Evolutionary conservation across 2,113 vertebrate genomes (phyloP).

Genomic region (Poecilia latipinna): DNA sequence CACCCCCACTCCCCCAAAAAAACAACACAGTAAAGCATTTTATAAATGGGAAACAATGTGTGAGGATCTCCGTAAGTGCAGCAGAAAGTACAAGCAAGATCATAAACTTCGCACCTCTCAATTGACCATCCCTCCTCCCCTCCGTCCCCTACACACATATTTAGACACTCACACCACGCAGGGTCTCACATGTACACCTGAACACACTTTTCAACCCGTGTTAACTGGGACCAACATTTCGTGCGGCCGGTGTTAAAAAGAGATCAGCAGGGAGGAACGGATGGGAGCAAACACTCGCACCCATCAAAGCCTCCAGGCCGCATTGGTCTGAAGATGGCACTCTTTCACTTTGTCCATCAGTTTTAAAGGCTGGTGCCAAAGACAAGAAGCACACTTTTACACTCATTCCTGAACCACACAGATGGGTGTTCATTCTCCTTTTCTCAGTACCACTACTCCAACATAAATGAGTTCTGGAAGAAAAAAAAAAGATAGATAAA

Average conservation of each 20-base stretch:
- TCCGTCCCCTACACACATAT: background rate
- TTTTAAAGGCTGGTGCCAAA: background rate
- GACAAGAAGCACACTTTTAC: background rate
- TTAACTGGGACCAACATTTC: slow-evolving; percentile 65
- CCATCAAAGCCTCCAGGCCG: slow-evolving; percentile 3
- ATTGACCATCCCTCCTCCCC: slow-evolving; percentile 11
- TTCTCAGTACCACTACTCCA: background rate
- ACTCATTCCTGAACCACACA: background rate
- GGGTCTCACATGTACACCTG: slow-evolving; percentile 42
- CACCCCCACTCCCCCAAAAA: background rate
- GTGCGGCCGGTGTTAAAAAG: slow-evolving; percentile 36
- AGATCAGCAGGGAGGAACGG: background rate
- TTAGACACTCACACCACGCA: slow-evolving; percentile 11
- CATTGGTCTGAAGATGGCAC: slow-evolving; percentile 84
- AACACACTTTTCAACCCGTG: slow-evolving; percentile 45
- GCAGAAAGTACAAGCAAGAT: slow-evolving; percentile 53
- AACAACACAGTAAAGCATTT: background rate
- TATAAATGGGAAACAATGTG: slow-evolving; percentile 18
- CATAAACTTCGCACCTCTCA: slow-evolving; percentile 71
- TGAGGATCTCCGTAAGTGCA: slow-evolving; percentile 28
- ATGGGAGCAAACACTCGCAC: background rate
- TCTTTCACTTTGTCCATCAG: slow-evolving; percentile 72
- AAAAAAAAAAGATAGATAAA: background rate
- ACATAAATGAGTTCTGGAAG: background rate
- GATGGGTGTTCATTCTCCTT: background rate